Evolutionary conservation across 2,113 vertebrate genomes (phyloP).

Genomic region (Phyllostomus discolor): DNA sequence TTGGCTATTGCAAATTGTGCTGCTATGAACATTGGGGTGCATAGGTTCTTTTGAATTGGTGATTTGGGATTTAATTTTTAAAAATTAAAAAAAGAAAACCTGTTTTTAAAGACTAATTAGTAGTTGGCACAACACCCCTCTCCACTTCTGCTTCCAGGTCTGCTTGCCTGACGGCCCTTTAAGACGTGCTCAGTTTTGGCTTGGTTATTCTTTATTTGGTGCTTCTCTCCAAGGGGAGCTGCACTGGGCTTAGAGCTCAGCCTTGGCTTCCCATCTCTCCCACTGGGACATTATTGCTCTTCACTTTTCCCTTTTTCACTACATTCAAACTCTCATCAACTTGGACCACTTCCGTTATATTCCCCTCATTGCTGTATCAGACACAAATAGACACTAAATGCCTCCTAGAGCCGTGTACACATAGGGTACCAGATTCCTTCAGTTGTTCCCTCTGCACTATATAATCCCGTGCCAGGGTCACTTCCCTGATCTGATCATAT

Average conservation of each 20-base stretch:
- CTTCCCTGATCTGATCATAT: background rate
- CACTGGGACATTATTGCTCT: background rate
- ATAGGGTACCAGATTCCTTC: background rate
- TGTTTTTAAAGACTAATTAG: background rate
- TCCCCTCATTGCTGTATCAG: background rate
- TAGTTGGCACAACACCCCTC: background rate
- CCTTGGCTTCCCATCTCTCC: background rate
- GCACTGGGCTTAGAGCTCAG: background rate
- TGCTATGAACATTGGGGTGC: too few species aligned
- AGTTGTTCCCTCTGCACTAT: background rate
- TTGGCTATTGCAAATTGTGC: too few species aligned
- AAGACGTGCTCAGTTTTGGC: background rate
- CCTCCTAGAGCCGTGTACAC: background rate
- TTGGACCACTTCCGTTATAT: background rate
- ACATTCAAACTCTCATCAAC: background rate
- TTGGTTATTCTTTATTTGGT: background rate
- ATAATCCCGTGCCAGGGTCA: background rate
- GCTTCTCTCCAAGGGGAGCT: background rate
- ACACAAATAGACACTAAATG: background rate
- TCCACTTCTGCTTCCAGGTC: background rate
- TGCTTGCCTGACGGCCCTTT: background rate
- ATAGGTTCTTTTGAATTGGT: too few species aligned
- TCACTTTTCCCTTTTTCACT: background rate
- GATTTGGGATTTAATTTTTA: too few species aligned
- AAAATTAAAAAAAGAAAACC: too few species aligned